These are phyloP conservation scores for Stenchaetothrips biformis DNA, from an alignment of 2,888 invertebrate genomes.

Conservation along the genomic window DNA sequence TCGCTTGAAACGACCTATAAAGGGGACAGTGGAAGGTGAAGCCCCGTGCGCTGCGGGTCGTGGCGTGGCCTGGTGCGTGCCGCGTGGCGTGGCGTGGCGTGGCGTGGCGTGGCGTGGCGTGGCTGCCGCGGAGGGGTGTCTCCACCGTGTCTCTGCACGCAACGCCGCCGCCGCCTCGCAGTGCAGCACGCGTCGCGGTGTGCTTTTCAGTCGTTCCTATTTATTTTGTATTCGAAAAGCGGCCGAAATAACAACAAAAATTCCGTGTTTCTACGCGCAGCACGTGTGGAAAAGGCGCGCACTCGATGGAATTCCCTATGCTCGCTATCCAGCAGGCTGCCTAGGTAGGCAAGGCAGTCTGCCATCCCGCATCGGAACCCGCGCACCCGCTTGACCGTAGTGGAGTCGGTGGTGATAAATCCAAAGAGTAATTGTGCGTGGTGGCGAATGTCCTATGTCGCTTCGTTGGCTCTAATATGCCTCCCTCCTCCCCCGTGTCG, in stretches of 20 bases:
- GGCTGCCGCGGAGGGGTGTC: background rate
- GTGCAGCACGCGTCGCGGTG: no score
- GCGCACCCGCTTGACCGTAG: background rate
- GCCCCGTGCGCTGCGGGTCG: background rate
- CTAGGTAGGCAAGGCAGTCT: no score
- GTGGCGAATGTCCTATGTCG: background rate
- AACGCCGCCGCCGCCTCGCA: no score
- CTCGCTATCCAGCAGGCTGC: no score
- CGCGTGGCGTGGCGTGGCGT: background rate
- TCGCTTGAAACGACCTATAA: slow-evolving; percentile 21
- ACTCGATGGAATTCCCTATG: no score
- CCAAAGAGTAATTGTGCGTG: slow-evolving; percentile 13
- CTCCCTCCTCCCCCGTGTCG: background rate
- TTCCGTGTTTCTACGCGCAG: background rate
- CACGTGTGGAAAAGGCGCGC: background rate
- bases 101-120: background rate
- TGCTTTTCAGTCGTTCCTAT: no score
- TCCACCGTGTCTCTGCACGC: background rate
- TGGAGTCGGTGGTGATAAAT: background rate
- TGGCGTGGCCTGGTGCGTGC: background rate
- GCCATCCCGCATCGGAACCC: no score
- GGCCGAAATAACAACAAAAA: no score
- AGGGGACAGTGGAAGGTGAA: background rate
- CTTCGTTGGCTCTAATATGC: background rate
- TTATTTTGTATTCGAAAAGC: no score